Base-by-base conservation (phyloP, 2,888 invertebrate genomes). In the Euplexia lucipara region DNA sequence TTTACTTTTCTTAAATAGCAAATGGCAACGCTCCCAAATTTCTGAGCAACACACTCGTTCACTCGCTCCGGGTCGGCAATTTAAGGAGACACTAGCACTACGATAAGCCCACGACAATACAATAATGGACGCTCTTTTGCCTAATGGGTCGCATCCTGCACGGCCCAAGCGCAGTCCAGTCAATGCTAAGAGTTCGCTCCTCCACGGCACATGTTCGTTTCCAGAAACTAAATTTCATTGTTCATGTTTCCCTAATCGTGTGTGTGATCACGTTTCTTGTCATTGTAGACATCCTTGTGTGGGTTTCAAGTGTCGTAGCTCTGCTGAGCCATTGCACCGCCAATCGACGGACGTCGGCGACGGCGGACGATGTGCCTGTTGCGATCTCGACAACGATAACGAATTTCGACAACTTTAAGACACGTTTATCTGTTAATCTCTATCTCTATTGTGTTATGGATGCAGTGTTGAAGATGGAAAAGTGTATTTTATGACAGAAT, bases 41-140 rank as follows among this genome's bases (percentile, higher is more conserved):
- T 80, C 65, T 75, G 76, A 78, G 79, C 69, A 75, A 54, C 81
- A 82, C 85, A 82, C 83, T 85, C 87, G 88, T 86, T 83, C 87
- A 88, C 61, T 86, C 85, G 82, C 85, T 12, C 86, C 87, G 87
- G 80, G 83, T 83, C 78, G 84, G 78, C 89, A 90, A 90, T 91
- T 88, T 88, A 84, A 90, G 85, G 89, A 92, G 92, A 92, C 88
- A 90, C 90, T 86, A 88, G 89, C 87, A 89, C 89, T 91, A 92
- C 92, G 90, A 91, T 91, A 92, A 91, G 89, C 93, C 92, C 92
- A 91, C 94, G 92, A 94, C 95, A 95, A 95, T 94, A 93, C 93
- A 92, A 92, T 94, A 93, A 95, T 94, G 92, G 92, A 82, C 91
- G 93, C 90, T 92, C 91, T 90, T 92, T 88, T 88, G 91, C 90